These are phyloP conservation scores for Tinamus guttatus DNA, from an alignment of 2,113 vertebrate genomes.

Conservation along the genomic window DNA sequence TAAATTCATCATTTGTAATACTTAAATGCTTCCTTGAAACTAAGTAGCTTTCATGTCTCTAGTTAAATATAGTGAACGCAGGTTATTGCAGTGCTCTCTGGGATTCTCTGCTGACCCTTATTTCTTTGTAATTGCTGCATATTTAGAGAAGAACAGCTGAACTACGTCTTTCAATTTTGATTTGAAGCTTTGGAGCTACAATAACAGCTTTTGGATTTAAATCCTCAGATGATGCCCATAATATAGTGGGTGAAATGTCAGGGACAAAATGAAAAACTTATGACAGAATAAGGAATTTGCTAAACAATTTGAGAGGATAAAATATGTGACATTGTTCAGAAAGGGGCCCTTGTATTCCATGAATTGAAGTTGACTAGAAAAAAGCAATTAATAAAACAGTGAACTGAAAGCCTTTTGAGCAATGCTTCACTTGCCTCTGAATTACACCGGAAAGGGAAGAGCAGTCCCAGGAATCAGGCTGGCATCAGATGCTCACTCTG, in stretches of 20 bases:
- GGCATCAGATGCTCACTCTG: background rate
- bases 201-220: constrained; percentile 22
- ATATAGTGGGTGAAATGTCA: background rate
- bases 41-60: constrained; percentile 57
- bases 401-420: background rate
- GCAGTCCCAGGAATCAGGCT: background rate
- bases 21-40: constrained; percentile 67
- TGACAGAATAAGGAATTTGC: constrained; percentile 8
- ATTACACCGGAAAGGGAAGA: constrained; percentile 14
- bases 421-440: background rate
- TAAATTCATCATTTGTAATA: constrained; percentile 69
- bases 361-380: constrained; percentile 24
- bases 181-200: constrained; percentile 32
- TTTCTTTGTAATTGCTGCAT: constrained; percentile 65
- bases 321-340: background rate
- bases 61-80: constrained; percentile 55
- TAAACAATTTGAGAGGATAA: constrained; percentile 20
- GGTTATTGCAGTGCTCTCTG: constrained; percentile 46
- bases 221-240: background rate
- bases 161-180: constrained; percentile 33
- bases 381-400: background rate
- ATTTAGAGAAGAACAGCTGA: constrained; percentile 63
- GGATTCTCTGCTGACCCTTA: constrained; percentile 52
- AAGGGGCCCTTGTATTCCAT: background rate
- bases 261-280: background rate